phyloP scores from a whole-genome alignment of 2,113 vertebrate genomes.

The Bolborhynchus lineola region DNA sequence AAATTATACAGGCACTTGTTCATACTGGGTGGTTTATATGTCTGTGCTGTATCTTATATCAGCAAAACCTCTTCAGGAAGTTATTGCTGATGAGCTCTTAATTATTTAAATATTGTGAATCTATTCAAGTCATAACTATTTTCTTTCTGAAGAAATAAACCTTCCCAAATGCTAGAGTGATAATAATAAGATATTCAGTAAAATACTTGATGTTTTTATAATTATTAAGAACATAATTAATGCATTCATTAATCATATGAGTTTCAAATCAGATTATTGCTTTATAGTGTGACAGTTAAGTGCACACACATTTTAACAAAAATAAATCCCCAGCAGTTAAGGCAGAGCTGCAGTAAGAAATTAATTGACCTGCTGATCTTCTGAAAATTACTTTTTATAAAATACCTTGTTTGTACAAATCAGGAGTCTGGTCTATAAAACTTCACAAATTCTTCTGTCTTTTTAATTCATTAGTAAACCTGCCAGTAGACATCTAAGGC shows the following conservation, averaged over 20 bases:
- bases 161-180: neutral
- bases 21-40: neutral
- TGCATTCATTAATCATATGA: neutral
- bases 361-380: neutral
- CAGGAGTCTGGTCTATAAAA: neutral
- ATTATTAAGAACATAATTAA: neutral
- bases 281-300: neutral
- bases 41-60: neutral
- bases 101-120: neutral
- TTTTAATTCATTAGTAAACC: neutral
- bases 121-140: neutral
- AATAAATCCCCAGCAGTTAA: neutral
- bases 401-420: neutral
- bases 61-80: neutral
- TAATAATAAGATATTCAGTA: neutral
- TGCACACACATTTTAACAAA: neutral
- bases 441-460: neutral
- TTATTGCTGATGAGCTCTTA: neutral
- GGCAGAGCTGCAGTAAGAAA: neutral
- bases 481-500: neutral
- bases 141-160: neutral
- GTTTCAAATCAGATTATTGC: neutral
- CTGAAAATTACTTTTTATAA: neutral
- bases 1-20: rapidly evolving
- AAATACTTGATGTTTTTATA: neutral